Base-by-base conservation (phyloP, 1,140 invertebrate genomes). In the Meloidogyne floridensis region DNA sequence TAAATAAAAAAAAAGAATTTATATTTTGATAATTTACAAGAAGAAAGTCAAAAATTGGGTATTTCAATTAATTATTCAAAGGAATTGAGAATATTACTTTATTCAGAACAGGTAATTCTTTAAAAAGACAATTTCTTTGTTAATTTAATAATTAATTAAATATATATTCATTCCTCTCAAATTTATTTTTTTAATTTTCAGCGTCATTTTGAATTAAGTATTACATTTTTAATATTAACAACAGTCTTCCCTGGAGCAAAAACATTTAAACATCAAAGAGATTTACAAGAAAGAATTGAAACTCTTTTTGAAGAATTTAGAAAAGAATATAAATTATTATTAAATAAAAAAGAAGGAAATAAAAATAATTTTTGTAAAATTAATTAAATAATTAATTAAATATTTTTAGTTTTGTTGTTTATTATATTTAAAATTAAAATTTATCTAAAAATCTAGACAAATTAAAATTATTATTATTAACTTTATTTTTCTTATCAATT, bases 171-270 rank as follows among this genome's bases (percentile, higher is more conserved):
- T 32, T 32, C 32, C 32, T 32, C 32, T 59, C 47, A 20, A 47
- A 18, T 59, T 76, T 76, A 13, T 77, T 78, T 69, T 47, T 42
- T 43, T 70, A 18, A 10, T 13, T 65, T 71, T 43, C 18, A 79
- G 77, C 20, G 77, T 47, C 77, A 79, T 71, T 79, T 79, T 47
- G 77, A 79, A 79, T 72, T 79, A 47, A 79, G 54, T n/a, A 71
- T 79, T 51, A 43, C 65, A 20, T 79, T 79, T 51, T 51, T 79
- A 53, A 71, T 51, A 69, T 42, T 79, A 20, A 69, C 77, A 43
- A 79, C 77, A 32, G 15, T 79, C n/a, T 69, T 71, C 0, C 77
- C 77, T 11, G 53, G 20, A 72, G n/a, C 77, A 9, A 72, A 71
- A 32, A 79, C 11, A 53, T 69, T 71, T 51, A 79, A 32, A 32